phyloP scores from a whole-genome alignment of 1,140 invertebrate genomes.

The Hetaerina americana region DNA sequence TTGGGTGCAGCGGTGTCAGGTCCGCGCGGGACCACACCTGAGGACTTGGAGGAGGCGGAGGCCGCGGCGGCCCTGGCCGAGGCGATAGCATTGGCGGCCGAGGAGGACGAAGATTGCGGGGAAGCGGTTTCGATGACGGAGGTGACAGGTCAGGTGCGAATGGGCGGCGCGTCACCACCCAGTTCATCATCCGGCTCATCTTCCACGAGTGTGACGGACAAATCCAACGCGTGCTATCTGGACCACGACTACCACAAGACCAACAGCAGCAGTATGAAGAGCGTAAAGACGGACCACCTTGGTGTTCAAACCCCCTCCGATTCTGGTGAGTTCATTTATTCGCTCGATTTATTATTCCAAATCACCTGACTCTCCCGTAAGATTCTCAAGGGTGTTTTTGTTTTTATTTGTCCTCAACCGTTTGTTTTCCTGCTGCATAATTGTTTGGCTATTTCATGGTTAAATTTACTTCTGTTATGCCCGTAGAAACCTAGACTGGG shows the following conservation, averaged over 20 bases:
- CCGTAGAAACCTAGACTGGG: too few species aligned
- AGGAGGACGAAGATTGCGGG: slow-evolving; percentile 16
- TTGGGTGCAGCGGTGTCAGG: too few species aligned
- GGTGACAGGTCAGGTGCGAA: slow-evolving; percentile 22
- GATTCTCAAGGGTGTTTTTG: too few species aligned
- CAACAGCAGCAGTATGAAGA: not conserved
- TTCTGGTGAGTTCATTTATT: slow-evolving; percentile 72
- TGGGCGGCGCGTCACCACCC: too few species aligned
- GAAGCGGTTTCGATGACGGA: slow-evolving; percentile 22
- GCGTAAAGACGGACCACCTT: not conserved
- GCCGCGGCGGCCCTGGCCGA: not conserved
- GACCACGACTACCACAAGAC: not conserved
- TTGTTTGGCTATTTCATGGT: too few species aligned
- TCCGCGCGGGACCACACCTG: too few species aligned
- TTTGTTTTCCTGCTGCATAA: too few species aligned
- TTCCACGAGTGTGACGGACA: not conserved
- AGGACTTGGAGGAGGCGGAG: not conserved
- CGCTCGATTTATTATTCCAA: too few species aligned
- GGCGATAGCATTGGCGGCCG: not conserved
- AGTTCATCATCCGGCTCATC: too few species aligned
- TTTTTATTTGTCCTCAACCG: too few species aligned
- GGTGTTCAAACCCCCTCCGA: slow-evolving; percentile 55
- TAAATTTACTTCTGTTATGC: too few species aligned
- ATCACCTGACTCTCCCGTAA: too few species aligned
- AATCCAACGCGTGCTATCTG: slow-evolving; percentile 20